Evolutionary conservation across 2,888 invertebrate species (phyloP).

Genomic region (Fragum fragum): DNA sequence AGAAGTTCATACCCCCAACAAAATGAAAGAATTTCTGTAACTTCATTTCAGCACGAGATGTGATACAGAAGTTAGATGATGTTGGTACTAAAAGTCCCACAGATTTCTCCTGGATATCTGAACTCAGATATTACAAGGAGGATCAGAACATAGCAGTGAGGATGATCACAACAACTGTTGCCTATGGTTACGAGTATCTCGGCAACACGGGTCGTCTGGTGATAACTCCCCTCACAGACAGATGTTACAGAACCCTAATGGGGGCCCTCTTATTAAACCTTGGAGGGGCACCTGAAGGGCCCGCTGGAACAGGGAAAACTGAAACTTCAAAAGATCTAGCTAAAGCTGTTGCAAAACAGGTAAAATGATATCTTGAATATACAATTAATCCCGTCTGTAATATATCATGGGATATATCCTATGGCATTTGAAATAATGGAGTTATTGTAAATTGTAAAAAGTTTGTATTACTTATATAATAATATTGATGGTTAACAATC

Average conservation of each 20-base stretch:
- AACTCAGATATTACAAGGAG: slow-evolving; percentile 85
- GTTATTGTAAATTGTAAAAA: no score
- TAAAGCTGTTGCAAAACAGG: slow-evolving; percentile 87
- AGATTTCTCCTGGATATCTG: slow-evolving; percentile 87
- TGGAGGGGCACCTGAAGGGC: slow-evolving; percentile 86
- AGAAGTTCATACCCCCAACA: no score
- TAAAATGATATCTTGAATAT: slow-evolving; percentile 38
- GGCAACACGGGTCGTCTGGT: slow-evolving; percentile 86
- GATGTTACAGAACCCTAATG: slow-evolving; percentile 87
- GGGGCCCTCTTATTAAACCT: slow-evolving; percentile 86
- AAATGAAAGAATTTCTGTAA: no score
- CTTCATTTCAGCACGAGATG: slow-evolving; percentile 86
- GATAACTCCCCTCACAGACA: slow-evolving; percentile 86
- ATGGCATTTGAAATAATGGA: no score
- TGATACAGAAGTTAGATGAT: slow-evolving; percentile 81
- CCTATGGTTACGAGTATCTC: slow-evolving; percentile 86
- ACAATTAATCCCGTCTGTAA: no score
- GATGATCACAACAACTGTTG: slow-evolving; percentile 86
- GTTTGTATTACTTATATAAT: no score
- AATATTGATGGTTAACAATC: no score
- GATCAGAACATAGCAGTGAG: slow-evolving; percentile 84
- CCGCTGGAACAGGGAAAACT: slow-evolving; percentile 87
- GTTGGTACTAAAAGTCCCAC: slow-evolving; percentile 74
- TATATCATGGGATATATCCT: no score
- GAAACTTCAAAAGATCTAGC: slow-evolving; percentile 87